Evolutionary conservation across 2,797 vertebrate genomes (phyloP).

Genomic region (Oreonectes daqikongensis): DNA sequence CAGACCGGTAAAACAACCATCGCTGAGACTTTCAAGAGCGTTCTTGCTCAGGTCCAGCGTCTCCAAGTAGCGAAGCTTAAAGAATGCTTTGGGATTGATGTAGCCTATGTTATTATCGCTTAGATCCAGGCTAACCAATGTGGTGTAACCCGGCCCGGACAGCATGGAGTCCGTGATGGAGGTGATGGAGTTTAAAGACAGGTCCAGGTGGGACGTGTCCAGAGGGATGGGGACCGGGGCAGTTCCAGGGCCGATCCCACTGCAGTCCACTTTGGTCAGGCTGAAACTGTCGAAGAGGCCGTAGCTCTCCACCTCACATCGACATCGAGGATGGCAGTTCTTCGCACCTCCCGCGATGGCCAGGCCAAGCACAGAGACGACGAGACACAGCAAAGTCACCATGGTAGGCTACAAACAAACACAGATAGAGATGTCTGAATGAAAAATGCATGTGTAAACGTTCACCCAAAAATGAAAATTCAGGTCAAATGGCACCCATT

Average conservation of each 20-base stretch:
- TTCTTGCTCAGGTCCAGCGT: conserved; percentile 94
- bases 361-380: conserved; percentile 71
- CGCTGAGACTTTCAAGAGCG: conserved; percentile 77
- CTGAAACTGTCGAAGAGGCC: conserved; percentile 98
- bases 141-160: conserved; percentile 93
- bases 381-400: conserved; percentile 73
- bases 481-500: no score
- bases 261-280: conserved; percentile 92
- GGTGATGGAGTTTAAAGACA: conserved; percentile 88
- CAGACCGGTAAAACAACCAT: conserved; percentile 84
- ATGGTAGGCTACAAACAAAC: conserved; percentile 73
- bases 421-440: conserved; percentile 8
- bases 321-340: conserved; percentile 89
- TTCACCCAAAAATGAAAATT: no score
- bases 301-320: conserved; percentile 92
- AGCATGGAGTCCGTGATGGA: conserved; percentile 86
- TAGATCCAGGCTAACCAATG: conserved; percentile 88
- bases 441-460: no score
- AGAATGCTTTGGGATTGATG: conserved; percentile 83
- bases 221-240: conserved; percentile 90
- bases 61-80: conserved; percentile 92
- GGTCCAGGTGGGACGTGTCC: conserved; percentile 91
- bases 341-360: conserved; percentile 68
- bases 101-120: conserved; percentile 87
- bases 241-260: conserved; percentile 78